A percentile compares a stretch with the other conserved stretches of the same genome.
phyloP scores from a whole-genome alignment of 2,113 vertebrate species.

The Axis porcinus region DNA sequence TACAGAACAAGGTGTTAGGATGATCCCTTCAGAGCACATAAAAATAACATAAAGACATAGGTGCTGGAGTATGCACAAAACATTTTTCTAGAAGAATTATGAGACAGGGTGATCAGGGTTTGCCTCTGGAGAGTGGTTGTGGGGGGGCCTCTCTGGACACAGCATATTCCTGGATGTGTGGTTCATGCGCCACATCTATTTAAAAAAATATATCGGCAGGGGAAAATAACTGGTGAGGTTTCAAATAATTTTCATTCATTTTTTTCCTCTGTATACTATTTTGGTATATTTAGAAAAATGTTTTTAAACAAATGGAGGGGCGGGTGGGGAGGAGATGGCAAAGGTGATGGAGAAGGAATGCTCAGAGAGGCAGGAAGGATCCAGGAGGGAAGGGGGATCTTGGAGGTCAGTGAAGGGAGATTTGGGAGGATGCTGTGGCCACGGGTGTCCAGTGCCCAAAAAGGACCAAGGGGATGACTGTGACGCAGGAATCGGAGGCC shows the following conservation, averaged over 20 bases:
- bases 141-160: accelerated
- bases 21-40: background rate
- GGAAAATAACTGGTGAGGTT: background rate
- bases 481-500: background rate
- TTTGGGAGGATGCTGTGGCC: accelerated
- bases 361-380: background rate
- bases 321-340: background rate
- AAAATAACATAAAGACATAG: background rate
- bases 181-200: accelerated
- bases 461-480: background rate
- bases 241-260: background rate
- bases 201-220: background rate
- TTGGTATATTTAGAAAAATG: background rate
- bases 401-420: background rate
- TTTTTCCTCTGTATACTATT: background rate
- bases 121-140: background rate
- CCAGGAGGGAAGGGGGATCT: background rate
- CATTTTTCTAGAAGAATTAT: background rate
- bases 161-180: accelerated
- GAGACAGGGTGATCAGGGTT: background rate
- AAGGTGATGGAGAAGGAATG: background rate
- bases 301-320: background rate
- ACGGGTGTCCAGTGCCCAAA: accelerated
- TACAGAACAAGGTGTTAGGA: background rate
- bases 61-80: no score